A percentile compares a stretch with the other conserved stretches of the same genome.
These are phyloP conservation scores for Manis javanica DNA, from an alignment of 2,797 vertebrate species.

Conservation along the genomic window DNA sequence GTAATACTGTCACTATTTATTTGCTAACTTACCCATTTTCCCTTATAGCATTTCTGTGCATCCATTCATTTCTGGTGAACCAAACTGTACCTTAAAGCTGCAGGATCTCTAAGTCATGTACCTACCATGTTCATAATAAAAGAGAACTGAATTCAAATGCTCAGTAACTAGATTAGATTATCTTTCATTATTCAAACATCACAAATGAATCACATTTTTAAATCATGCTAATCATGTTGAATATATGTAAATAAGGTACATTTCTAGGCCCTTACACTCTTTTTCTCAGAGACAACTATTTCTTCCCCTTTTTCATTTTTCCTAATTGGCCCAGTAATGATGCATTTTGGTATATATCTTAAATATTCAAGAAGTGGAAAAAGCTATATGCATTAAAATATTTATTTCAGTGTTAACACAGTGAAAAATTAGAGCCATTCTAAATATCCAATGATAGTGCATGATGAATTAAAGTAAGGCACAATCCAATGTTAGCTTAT, in stretches of 20 bases:
- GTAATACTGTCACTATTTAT: slow-evolving; percentile 83
- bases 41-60: slow-evolving; percentile 78
- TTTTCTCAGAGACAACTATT: background rate
- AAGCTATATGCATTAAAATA: background rate
- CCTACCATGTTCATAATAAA: slow-evolving; percentile 71
- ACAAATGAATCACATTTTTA: slow-evolving; percentile 40
- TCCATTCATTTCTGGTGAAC: slow-evolving; percentile 83
- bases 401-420: background rate
- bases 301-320: background rate
- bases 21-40: slow-evolving; percentile 80
- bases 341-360: background rate
- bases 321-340: background rate
- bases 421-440: background rate
- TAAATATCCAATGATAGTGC: background rate
- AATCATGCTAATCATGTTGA: background rate
- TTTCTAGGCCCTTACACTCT: background rate
- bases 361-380: background rate
- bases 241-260: background rate
- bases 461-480: background rate
- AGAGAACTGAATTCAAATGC: slow-evolving; percentile 46
- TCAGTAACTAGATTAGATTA: slow-evolving; percentile 49
- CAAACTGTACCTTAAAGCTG: slow-evolving; percentile 41
- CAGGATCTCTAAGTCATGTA: slow-evolving; percentile 42
- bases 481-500: background rate
- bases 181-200: background rate